phyloP scores from a whole-genome alignment of 2,113 vertebrate species.

The Ochotona curzoniae region DNA sequence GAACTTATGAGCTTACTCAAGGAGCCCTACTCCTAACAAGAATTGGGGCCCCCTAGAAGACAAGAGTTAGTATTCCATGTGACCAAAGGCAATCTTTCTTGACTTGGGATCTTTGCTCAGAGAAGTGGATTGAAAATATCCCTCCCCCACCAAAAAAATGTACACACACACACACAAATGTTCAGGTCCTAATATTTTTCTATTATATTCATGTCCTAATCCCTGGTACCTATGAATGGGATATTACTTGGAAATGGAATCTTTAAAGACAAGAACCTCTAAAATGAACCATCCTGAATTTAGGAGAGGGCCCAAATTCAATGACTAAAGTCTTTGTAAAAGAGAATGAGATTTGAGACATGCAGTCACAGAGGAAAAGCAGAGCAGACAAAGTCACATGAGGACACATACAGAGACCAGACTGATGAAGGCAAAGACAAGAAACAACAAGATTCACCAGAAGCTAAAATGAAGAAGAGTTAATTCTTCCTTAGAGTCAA shows the following conservation, averaged over 20 bases:
- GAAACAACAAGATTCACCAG: neutral
- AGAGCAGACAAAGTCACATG: neutral
- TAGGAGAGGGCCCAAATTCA: neutral
- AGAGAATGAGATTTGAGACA: neutral
- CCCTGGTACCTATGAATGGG: neutral
- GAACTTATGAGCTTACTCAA: neutral
- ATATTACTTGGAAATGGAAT: neutral
- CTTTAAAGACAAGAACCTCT: neutral
- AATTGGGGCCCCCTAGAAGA: neutral
- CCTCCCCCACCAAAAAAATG: no score
- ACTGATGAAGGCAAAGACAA: neutral
- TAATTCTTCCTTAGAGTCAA: neutral
- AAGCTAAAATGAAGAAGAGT: neutral
- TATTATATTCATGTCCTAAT: no score
- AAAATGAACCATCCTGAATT: neutral
- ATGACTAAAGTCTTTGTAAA: neutral
- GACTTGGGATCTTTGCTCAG: neutral
- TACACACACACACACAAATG: no score
- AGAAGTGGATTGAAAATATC: neutral
- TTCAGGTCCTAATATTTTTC: no score
- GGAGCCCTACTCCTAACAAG: neutral
- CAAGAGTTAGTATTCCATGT: neutral
- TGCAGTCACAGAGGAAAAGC: neutral
- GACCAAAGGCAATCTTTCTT: neutral
- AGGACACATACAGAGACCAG: neutral